Evolutionary conservation across 2,797 vertebrate genomes (phyloP).

Genomic region (Trematomus bernacchii): DNA sequence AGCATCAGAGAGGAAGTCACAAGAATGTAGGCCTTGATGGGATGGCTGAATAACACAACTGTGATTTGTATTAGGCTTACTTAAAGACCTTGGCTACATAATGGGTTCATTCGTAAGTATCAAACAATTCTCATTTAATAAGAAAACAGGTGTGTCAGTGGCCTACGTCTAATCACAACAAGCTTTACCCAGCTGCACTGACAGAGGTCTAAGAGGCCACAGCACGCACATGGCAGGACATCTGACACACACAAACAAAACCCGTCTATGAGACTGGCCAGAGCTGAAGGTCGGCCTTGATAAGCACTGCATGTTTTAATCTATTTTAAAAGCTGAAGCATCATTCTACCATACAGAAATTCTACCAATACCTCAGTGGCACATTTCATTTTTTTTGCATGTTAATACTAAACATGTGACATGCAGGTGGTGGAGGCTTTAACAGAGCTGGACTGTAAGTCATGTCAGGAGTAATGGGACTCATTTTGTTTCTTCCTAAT

Average conservation of each 20-base stretch:
- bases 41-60: constrained; percentile 7
- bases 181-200: constrained; percentile 15
- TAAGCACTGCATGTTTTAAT: not conserved
- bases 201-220: constrained; percentile 37
- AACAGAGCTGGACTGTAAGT: not conserved
- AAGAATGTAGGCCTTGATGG: constrained; percentile 5
- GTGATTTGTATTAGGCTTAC: not conserved
- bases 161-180: constrained; percentile 7
- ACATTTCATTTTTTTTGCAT: no score
- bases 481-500: not conserved
- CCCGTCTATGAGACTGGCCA: not conserved
- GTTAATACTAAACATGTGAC: no score
- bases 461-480: not conserved
- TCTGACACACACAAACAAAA: constrained; percentile 12
- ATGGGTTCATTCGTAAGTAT: constrained; percentile 34
- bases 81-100: constrained; percentile 37
- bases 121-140: constrained; percentile 27
- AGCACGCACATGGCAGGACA: not conserved
- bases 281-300: not conserved
- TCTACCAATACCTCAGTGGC: not conserved
- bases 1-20: not conserved
- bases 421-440: no score
- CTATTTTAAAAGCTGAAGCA: not conserved
- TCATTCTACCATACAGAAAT: not conserved
- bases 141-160: not conserved